A percentile compares a stretch with the other conserved stretches of the same genome.
Evolutionary conservation across 2,888 invertebrate genomes (phyloP).

Genomic region (Meta bourneti): DNA sequence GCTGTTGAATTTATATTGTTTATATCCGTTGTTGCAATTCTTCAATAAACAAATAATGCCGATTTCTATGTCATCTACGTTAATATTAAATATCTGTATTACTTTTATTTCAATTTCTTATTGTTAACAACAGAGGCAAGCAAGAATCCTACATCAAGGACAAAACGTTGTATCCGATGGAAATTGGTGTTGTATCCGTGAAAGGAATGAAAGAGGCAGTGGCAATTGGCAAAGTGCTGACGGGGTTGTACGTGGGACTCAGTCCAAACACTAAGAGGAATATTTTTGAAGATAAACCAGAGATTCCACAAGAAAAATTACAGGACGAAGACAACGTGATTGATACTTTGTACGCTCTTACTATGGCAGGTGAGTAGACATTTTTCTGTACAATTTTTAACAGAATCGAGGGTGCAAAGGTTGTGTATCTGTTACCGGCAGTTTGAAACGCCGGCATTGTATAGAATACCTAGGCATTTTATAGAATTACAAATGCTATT

Average conservation of each 20-base stretch:
- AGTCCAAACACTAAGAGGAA: not conserved
- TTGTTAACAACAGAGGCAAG: not conserved
- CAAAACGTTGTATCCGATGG: constrained; percentile 43
- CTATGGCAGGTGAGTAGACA: constrained; percentile 49
- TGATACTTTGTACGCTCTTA: constrained; percentile 48
- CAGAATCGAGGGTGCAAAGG: too few species aligned
- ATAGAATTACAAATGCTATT: too few species aligned
- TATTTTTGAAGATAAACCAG: not conserved
- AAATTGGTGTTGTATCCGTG: constrained; percentile 55
- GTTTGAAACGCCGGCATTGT: too few species aligned
- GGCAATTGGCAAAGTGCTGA: constrained; percentile 44
- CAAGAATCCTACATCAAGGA: not conserved
- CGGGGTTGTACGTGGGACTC: constrained; percentile 59
- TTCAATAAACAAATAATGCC: too few species aligned
- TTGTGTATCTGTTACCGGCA: too few species aligned
- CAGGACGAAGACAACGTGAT: not conserved
- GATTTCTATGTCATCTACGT: too few species aligned
- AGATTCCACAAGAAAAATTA: not conserved
- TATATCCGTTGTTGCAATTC: too few species aligned
- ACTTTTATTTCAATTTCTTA: too few species aligned
- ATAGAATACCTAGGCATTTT: too few species aligned
- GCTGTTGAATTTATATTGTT: too few species aligned
- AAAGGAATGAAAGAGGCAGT: constrained; percentile 42
- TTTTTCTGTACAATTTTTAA: not conserved
- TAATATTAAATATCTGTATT: too few species aligned